Percentiles rank a stretch among this genome's conserved stretches.
phyloP scores from a whole-genome alignment of 2,113 vertebrate genomes.

The Mobula birostris region DNA sequence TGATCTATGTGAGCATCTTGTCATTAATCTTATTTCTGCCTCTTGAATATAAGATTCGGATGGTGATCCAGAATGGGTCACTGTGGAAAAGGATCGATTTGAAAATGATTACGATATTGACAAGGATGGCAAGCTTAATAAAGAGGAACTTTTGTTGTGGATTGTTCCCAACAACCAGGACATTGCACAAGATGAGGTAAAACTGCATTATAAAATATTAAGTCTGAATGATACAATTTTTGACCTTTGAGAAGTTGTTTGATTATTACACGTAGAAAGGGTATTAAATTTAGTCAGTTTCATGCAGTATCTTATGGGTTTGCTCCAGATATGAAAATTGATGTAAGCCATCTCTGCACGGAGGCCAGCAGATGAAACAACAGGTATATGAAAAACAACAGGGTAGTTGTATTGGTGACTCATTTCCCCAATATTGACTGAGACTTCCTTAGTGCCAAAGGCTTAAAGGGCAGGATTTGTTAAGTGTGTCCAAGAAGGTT shows the following conservation, averaged over 20 bases:
- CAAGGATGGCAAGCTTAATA: conserved; percentile 71
- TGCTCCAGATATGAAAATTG: not conserved
- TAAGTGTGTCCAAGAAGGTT: too few species aligned
- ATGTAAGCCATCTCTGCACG: not conserved
- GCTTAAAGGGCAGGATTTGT: too few species aligned
- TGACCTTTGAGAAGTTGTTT: not conserved
- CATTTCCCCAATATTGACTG: too few species aligned
- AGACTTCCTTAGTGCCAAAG: too few species aligned
- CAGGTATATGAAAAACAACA: too few species aligned
- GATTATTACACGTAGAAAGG: not conserved
- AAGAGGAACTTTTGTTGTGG: conserved; percentile 83
- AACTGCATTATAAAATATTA: not conserved
- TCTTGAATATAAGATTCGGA: conserved; percentile 52
- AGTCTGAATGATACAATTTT: not conserved
- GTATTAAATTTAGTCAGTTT: not conserved
- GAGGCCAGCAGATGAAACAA: not conserved
- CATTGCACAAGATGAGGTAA: conserved; percentile 85
- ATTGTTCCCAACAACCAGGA: conserved; percentile 87
- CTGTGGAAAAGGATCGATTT: conserved; percentile 85
- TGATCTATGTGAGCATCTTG: not conserved
- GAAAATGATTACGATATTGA: conserved; percentile 87
- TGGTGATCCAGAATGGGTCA: conserved; percentile 82
- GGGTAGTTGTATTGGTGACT: too few species aligned
- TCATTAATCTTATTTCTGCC: not conserved
- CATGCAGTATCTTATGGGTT: not conserved